Evolutionary conservation across 2,888 invertebrate genomes (phyloP).

Genomic region (Gandaritis pyraliata): DNA sequence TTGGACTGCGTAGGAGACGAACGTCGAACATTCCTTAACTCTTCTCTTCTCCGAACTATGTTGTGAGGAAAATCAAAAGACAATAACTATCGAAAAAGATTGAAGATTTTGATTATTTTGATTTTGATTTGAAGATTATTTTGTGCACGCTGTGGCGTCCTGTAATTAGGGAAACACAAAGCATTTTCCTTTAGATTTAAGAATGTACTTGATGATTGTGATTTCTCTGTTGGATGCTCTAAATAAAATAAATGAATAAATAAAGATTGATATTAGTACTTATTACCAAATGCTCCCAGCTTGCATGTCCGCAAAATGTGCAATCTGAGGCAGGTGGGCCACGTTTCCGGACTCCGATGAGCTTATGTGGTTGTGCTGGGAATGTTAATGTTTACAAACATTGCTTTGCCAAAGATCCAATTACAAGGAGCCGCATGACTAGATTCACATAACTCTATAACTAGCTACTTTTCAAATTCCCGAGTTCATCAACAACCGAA

Average conservation of each 20-base stretch:
- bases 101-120: neutral
- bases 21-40: conserved; percentile 15
- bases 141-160: too few species aligned
- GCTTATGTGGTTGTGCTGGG: neutral
- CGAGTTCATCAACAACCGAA: neutral
- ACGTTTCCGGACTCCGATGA: neutral
- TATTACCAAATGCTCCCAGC: neutral
- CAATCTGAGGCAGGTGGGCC: neutral
- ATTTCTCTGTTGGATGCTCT: too few species aligned
- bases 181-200: too few species aligned
- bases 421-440: neutral
- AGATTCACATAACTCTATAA: neutral
- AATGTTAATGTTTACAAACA: too few species aligned
- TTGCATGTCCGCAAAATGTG: neutral
- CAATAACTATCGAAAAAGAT: neutral
- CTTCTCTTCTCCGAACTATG: conserved; percentile 1
- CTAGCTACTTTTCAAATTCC: neutral
- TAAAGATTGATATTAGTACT: too few species aligned
- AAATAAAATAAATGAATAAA: too few species aligned
- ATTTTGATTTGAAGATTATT: too few species aligned
- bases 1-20: conserved; percentile 27
- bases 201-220: too few species aligned
- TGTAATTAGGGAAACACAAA: too few species aligned
- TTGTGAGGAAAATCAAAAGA: neutral
- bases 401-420: neutral